phyloP scores from a whole-genome alignment of 2,113 vertebrate species.

The Holacanthus passer region DNA sequence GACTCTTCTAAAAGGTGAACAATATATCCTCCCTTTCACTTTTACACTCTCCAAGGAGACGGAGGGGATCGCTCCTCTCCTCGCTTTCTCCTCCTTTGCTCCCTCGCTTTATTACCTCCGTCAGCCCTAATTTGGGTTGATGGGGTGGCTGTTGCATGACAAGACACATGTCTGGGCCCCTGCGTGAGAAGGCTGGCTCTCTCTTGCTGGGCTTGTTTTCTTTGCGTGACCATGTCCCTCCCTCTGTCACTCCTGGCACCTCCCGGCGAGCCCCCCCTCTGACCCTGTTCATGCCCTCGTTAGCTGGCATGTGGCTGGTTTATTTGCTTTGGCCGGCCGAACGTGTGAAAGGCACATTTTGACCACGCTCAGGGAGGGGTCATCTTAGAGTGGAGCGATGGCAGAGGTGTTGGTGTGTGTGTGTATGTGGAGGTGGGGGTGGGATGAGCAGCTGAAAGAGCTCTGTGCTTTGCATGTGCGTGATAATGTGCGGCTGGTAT shows the following conservation, averaged over 20 bases:
- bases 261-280: constrained; percentile 63
- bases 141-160: constrained; percentile 81
- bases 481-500: constrained; percentile 36
- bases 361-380: constrained; percentile 66
- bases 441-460: constrained; percentile 44
- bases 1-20: constrained; percentile 52
- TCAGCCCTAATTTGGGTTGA: constrained; percentile 78
- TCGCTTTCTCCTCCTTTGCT: constrained; percentile 51
- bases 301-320: constrained; percentile 81
- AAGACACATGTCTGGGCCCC: constrained; percentile 80
- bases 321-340: constrained; percentile 83
- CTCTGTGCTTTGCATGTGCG: constrained; percentile 43
- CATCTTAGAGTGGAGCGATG: constrained; percentile 51
- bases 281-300: constrained; percentile 82
- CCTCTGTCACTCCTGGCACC: constrained; percentile 81
- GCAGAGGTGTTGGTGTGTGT: constrained; percentile 52
- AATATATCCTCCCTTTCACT: constrained; percentile 56
- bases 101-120: constrained; percentile 74
- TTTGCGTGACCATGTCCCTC: constrained; percentile 85
- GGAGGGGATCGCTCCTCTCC: constrained; percentile 29
- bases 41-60: constrained; percentile 37
- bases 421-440: constrained; percentile 2
- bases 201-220: constrained; percentile 80
- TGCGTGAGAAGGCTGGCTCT: constrained; percentile 83
- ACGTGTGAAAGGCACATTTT: constrained; percentile 78